phyloP scores from a whole-genome alignment of 2,113 vertebrate genomes.

The Bostrychus sinensis region DNA sequence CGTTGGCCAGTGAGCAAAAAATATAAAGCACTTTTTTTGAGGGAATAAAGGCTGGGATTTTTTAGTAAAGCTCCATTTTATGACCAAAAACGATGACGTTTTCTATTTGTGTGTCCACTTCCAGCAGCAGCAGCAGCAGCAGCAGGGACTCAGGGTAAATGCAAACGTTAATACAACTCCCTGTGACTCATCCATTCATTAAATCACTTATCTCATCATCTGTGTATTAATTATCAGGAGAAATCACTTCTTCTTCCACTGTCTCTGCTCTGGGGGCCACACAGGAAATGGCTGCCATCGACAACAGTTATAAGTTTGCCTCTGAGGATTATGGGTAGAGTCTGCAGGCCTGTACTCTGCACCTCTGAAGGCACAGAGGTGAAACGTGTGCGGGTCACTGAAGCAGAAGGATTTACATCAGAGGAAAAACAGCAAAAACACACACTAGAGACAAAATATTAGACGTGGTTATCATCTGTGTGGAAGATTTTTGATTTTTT shows the following conservation, averaged over 20 bases:
- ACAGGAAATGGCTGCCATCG: slow-evolving; percentile 19
- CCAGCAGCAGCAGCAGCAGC: no score
- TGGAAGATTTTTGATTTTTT: no score
- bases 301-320: slow-evolving; percentile 17
- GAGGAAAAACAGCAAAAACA: neutral
- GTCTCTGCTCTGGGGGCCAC: neutral
- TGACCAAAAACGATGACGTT: no score
- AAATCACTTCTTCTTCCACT: neutral
- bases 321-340: neutral
- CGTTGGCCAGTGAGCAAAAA: no score
- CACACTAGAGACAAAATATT: neutral
- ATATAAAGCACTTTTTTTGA: no score
- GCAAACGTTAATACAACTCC: no score
- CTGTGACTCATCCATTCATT: neutral
- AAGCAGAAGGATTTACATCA: slow-evolving; percentile 25
- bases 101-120: no score
- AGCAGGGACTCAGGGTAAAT: no score
- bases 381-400: slow-evolving; percentile 52
- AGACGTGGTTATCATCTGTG: neutral
- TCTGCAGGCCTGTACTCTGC: slow-evolving; percentile 4
- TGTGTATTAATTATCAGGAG: no score
- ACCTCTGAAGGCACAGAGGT: slow-evolving; percentile 27
- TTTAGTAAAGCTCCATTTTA: no score
- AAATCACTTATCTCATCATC: neutral
- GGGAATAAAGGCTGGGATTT: no score